These are phyloP conservation scores for Andricus quercusramuli DNA, from an alignment of 2,888 invertebrate species.

Conservation along the genomic window DNA sequence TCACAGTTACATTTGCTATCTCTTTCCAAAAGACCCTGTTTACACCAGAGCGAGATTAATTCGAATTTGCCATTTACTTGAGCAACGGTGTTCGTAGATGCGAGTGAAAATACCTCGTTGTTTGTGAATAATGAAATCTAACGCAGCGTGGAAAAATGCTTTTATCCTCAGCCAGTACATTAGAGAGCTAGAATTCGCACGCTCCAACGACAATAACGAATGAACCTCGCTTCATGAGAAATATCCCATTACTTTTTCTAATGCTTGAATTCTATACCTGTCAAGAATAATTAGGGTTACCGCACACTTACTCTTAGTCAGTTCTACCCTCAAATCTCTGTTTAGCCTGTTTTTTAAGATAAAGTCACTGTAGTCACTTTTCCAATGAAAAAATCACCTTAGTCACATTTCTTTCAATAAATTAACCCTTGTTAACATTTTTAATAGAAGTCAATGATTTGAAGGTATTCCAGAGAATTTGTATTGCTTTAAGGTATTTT, in stretches of 20 bases:
- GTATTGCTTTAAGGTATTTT: too few species aligned
- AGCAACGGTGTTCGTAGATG: background rate
- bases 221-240: background rate
- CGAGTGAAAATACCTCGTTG: slow-evolving; percentile 26
- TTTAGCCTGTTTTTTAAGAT: too few species aligned
- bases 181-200: background rate
- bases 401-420: too few species aligned
- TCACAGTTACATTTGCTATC: slow-evolving; percentile 2
- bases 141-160: slow-evolving; percentile 33
- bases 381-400: too few species aligned
- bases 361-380: too few species aligned
- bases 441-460: too few species aligned
- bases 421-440: too few species aligned
- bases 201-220: background rate
- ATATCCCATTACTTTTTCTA: background rate
- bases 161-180: slow-evolving; percentile 20
- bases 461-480: too few species aligned
- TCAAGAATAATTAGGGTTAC: too few species aligned
- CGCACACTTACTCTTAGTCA: too few species aligned
- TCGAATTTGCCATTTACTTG: slow-evolving; percentile 31
- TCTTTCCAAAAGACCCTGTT: slow-evolving; percentile 5
- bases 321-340: too few species aligned
- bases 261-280: background rate
- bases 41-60: slow-evolving; percentile 25
- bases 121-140: slow-evolving; percentile 32